Percentiles rank a stretch among this genome's conserved stretches.
Evolutionary conservation across 2,113 vertebrate species (phyloP).

Genomic region (Chionomys nivalis): DNA sequence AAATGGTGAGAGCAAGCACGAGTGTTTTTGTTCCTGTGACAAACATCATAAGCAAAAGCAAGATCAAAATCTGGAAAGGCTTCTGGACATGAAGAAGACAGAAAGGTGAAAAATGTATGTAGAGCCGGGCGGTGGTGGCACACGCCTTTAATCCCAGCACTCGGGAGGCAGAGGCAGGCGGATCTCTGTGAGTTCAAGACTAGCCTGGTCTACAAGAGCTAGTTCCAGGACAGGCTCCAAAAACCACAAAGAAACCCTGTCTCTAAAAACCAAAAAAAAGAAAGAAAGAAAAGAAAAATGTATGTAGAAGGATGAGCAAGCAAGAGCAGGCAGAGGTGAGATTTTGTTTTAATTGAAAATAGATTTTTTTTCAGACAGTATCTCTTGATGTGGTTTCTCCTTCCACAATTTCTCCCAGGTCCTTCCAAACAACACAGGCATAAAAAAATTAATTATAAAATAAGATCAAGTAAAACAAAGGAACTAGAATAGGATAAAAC

Average conservation of each 20-base stretch:
- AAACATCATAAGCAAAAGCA: too few relatives aligned
- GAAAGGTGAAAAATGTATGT: too few relatives aligned
- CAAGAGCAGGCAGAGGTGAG: background rate
- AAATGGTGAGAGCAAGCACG: background rate
- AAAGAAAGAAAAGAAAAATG: background rate
- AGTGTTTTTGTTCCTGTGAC: background rate
- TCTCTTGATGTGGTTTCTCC: background rate
- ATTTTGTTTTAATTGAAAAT: background rate
- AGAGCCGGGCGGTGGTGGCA: too few relatives aligned
- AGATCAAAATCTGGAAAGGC: too few relatives aligned
- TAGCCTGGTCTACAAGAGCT: too few relatives aligned
- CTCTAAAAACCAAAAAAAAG: too few relatives aligned
- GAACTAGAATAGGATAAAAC: background rate
- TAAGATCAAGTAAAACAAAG: background rate
- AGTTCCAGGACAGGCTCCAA: too few relatives aligned
- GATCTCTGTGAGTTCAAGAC: too few relatives aligned
- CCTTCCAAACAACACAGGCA: background rate
- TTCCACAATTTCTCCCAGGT: fast-evolving
- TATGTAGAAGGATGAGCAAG: background rate
- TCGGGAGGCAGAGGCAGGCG: too few relatives aligned
- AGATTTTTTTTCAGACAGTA: background rate
- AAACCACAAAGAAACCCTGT: too few relatives aligned
- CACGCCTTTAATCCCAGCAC: too few relatives aligned
- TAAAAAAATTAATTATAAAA: background rate
- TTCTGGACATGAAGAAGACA: too few relatives aligned